These are phyloP conservation scores for Tricholaema leucomelas DNA, from an alignment of 2,113 vertebrate species.

Conservation along the genomic window DNA sequence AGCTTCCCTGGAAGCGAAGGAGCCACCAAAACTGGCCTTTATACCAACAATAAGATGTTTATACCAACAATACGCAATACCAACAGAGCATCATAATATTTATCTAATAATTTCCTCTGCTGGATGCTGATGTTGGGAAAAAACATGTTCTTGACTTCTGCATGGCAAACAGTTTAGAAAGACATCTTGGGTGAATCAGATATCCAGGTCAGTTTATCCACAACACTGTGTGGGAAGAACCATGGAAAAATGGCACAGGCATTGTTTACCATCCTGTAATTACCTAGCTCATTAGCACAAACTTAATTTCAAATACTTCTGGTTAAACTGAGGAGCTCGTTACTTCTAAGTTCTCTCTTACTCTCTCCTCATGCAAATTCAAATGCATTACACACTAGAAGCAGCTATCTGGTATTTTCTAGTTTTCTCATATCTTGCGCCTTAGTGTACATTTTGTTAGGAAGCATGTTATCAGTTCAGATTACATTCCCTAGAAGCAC, in stretches of 20 bases:
- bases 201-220: not conserved
- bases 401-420: not conserved
- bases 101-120: not conserved
- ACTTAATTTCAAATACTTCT: not conserved
- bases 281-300: not conserved
- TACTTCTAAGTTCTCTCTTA: not conserved
- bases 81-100: not conserved
- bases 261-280: not conserved
- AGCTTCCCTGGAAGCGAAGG: not conserved
- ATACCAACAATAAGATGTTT: no score
- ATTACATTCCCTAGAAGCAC: not conserved
- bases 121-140: not conserved
- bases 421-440: not conserved
- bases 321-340: not conserved
- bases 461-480: not conserved
- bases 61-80: no score
- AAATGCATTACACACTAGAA: not conserved
- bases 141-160: conserved; percentile 1
- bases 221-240: not conserved
- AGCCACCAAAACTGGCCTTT: not conserved
- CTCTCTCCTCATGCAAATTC: not conserved
- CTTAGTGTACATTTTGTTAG: not conserved
- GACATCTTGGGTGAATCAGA: not conserved
- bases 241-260: not conserved
- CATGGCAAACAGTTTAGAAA: not conserved